These are phyloP conservation scores for Dinoponera quadriceps DNA, from an alignment of 1,140 invertebrate species.

Conservation along the genomic window DNA sequence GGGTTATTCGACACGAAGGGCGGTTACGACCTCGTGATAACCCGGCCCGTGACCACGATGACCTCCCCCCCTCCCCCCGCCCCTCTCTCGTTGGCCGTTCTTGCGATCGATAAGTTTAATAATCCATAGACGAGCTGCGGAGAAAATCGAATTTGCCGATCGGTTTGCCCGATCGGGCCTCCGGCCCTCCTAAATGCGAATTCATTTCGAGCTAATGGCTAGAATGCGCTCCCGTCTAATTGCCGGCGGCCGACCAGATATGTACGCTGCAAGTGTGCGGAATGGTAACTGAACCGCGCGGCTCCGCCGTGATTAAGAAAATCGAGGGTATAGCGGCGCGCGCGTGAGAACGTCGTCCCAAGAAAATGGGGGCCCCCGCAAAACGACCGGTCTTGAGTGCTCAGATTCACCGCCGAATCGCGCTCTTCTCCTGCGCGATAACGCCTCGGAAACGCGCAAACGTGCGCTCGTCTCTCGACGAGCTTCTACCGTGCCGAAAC, in stretches of 20 bases:
- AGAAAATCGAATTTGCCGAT: slow-evolving; percentile 74
- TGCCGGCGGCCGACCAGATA: slow-evolving; percentile 56
- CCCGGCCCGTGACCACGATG: slow-evolving; percentile 2
- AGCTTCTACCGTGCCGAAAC: no score
- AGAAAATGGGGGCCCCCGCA: background rate
- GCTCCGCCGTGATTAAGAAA: slow-evolving; percentile 39
- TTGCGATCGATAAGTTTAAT: slow-evolving; percentile 71
- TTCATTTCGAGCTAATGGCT: slow-evolving; percentile 76
- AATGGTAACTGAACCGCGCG: slow-evolving; percentile 8
- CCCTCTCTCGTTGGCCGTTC: no score
- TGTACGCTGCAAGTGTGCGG: slow-evolving; percentile 21
- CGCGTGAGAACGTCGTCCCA: background rate
- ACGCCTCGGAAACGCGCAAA: no score
- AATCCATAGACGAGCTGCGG: slow-evolving; percentile 64
- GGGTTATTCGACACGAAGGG: slow-evolving; percentile 34
- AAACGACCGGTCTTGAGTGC: background rate
- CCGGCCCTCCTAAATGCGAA: slow-evolving; percentile 69
- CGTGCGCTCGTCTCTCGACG: background rate
- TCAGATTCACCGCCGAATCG: slow-evolving; percentile 2
- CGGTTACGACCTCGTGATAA: slow-evolving; percentile 25
- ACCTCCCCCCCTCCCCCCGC: background rate
- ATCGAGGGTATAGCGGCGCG: background rate
- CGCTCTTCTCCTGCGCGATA: background rate
- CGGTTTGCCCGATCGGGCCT: slow-evolving; percentile 72
- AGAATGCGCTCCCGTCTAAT: slow-evolving; percentile 70